phyloP scores from a whole-genome alignment of 2,113 vertebrate species.

The Alaudala cheleensis region DNA sequence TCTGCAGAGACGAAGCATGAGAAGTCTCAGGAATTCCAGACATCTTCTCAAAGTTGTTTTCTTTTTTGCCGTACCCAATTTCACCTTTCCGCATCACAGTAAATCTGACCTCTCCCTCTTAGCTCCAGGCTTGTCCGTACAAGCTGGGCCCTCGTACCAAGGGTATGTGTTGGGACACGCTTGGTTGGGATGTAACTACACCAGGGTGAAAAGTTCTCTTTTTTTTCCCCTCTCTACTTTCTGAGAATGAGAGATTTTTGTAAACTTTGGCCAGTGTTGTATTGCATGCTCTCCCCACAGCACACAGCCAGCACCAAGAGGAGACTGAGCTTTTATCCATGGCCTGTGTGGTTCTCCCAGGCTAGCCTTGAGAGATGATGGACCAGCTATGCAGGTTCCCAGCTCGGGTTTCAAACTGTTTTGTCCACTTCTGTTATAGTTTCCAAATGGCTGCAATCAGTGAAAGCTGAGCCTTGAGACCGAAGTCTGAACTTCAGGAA shows the following conservation, averaged over 20 bases:
- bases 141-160: not conserved
- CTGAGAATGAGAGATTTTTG: not conserved
- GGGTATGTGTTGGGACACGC: not conserved
- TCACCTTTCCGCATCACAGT: not conserved
- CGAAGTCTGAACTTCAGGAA: not conserved
- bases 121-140: not conserved
- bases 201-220: not conserved
- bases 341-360: not conserved
- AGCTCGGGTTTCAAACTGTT: not conserved
- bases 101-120: conserved; percentile 23
- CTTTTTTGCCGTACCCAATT: not conserved
- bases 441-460: not conserved
- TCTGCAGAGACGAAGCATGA: not conserved
- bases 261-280: not conserved
- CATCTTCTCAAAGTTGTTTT: not conserved
- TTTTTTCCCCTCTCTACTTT: not conserved
- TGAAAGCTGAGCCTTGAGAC: not conserved
- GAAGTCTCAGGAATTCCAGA: not conserved
- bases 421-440: not conserved
- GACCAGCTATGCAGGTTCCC: not conserved
- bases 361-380: not conserved
- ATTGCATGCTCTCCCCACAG: not conserved
- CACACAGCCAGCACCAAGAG: not conserved
- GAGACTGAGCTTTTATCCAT: not conserved
- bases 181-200: not conserved